Evolutionary conservation across 2,113 vertebrate species (phyloP).

Genomic region (Empidonax traillii): DNA sequence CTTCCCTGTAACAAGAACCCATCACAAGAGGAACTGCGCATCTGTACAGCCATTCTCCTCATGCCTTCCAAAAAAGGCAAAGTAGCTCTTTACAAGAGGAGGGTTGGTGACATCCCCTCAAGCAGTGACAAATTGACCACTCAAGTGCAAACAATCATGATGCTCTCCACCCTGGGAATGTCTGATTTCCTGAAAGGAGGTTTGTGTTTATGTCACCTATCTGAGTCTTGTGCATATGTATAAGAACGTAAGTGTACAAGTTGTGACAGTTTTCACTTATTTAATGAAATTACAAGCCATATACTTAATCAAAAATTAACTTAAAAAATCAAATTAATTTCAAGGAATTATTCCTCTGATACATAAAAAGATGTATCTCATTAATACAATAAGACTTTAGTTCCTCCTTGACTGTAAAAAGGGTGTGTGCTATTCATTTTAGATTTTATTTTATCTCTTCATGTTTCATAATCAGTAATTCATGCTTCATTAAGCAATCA

Average conservation of each 20-base stretch:
- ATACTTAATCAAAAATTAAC: not conserved
- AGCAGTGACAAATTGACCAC: not conserved
- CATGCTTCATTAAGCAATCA: not conserved
- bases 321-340: not conserved
- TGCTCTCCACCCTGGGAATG: not conserved
- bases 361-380: not conserved
- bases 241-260: not conserved
- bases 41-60: accelerated
- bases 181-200: not conserved
- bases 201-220: not conserved
- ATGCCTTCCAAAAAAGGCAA: not conserved
- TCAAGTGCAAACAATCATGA: not conserved
- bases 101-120: not conserved
- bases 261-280: not conserved
- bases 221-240: not conserved
- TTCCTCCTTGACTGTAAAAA: constrained; percentile 7
- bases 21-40: not conserved
- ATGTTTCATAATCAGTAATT: constrained; percentile 21
- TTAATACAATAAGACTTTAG: not conserved
- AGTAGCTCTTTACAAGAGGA: not conserved
- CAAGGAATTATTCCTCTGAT: not conserved
- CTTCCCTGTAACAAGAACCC: accelerated
- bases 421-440: not conserved
- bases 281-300: not conserved
- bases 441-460: constrained; percentile 21